Conservation (phyloP, 1,140 invertebrate genomes). For the Pogonognathellus flavescens region DNA sequence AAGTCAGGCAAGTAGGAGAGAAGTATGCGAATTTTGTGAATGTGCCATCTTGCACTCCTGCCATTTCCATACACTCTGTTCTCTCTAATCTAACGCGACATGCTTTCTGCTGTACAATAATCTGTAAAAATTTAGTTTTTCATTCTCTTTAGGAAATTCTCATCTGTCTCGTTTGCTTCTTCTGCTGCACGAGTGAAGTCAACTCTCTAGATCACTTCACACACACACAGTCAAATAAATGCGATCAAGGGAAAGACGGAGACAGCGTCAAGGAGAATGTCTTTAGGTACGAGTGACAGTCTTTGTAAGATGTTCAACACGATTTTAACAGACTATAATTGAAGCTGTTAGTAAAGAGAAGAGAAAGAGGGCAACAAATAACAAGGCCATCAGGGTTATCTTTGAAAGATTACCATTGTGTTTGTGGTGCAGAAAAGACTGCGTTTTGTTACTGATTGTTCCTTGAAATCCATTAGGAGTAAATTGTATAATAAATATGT, state of each 20-base stretch:
- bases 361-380: constrained; percentile 24
- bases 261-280: constrained; percentile 10
- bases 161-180: not conserved
- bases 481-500: no score
- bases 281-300: not conserved
- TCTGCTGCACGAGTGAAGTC: not conserved
- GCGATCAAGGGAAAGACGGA: not conserved
- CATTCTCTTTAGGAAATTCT: not conserved
- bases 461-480: no score
- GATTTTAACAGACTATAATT: constrained; percentile 34
- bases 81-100: not conserved
- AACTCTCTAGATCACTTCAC: not conserved
- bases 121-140: not conserved
- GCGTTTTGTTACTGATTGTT: no score
- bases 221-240: not conserved
- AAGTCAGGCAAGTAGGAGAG: not conserved
- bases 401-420: not conserved
- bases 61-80: not conserved
- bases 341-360: constrained; percentile 3
- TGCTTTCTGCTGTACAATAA: not conserved
- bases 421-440: no score
- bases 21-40: not conserved
- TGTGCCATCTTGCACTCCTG: not conserved
- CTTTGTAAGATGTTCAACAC: constrained; percentile 18
- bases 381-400: not conserved